Evolutionary conservation across 2,113 vertebrate species (phyloP), one percentile per base, ranked within the genome.

Genomic region (Rousettus leschenaultii): DNA sequence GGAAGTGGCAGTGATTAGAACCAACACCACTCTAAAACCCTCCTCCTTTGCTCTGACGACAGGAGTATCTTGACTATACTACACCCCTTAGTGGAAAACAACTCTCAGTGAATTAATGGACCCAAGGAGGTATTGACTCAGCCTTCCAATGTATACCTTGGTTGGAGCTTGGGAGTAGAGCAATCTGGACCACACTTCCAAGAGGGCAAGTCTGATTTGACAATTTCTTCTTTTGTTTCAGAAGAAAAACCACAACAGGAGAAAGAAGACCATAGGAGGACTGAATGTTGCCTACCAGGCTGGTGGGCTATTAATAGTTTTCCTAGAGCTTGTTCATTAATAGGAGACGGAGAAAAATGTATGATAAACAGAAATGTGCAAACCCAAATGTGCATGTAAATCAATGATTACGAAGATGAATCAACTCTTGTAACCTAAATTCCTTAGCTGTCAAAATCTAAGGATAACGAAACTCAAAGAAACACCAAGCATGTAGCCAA

Each of bases 341-440:
- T 95, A 98, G 97, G 98, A 98, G 97, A 96, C 65, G 5, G 95
- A 97, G 89, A 94, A 98, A 98, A 97, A 98, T 93, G 97, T 66
- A 97, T 97, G 96, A 75, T 75, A 91, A 94, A 96, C 95, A 94
- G 96, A 98, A 97, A 98, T 83, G 85, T 89, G 96, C 97, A 96
- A 97, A 97, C 91, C 97, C 73, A n/a, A 98, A 96, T 87, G 97
- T 71, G 57, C 66, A 96, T 89, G 98, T 97, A 94, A 97, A 74
- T 93, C 65, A 40, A 83, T 96, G 97, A 94, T 95, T 61, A 93
- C 78, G 2, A 77, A 97, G 90, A 98, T 98, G 98, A 96, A 97
- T 92, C 0, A 0, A 73, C 95, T 97, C 33, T 97, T 77, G 91
- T 66, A 98, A 97, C 93, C 97, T 97, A 95, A 95, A 89, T 96